Percentiles rank a stretch among this genome's conserved stretches.
Evolutionary conservation across 2,113 vertebrate genomes (phyloP).

Genomic region (Rhinolophus sinicus): DNA sequence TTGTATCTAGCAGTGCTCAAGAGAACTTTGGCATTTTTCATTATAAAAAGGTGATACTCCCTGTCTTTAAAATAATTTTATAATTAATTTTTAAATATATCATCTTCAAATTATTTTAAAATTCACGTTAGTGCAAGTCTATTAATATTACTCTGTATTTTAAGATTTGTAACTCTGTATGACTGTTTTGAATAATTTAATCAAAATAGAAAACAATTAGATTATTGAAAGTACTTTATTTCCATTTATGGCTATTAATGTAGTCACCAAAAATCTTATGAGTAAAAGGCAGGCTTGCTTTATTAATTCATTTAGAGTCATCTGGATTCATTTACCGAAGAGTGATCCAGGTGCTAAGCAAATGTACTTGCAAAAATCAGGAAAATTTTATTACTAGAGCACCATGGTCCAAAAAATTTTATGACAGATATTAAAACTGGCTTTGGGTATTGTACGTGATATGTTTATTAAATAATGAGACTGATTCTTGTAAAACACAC

Average conservation of each 20-base stretch:
- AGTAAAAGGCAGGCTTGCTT: slow-evolving; percentile 32
- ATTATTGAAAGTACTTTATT: neutral
- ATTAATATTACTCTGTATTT: slow-evolving; percentile 1
- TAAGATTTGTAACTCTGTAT: neutral
- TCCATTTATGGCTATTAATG: neutral
- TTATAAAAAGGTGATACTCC: neutral
- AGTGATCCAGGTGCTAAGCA: slow-evolving; percentile 2
- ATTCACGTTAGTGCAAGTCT: neutral
- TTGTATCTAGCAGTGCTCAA: neutral
- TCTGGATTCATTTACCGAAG: neutral
- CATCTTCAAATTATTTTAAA: slow-evolving; percentile 29
- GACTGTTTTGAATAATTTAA: slow-evolving; percentile 21
- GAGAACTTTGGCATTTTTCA: neutral
- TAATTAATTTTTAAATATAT: neutral
- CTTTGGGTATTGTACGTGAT: neutral
- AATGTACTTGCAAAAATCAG: slow-evolving; percentile 28
- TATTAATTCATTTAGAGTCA: slow-evolving; percentile 48
- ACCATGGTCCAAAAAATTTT: slow-evolving; percentile 32
- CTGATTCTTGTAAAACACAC: neutral
- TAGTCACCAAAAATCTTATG: neutral
- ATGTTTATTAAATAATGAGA: slow-evolving; percentile 18
- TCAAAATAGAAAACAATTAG: neutral
- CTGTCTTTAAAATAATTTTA: neutral
- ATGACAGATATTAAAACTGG: slow-evolving; percentile 37
- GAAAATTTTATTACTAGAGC: slow-evolving; percentile 31